These are phyloP conservation scores for Hippocampus comes DNA, from an alignment of 2,113 vertebrate species.

Conservation along the genomic window DNA sequence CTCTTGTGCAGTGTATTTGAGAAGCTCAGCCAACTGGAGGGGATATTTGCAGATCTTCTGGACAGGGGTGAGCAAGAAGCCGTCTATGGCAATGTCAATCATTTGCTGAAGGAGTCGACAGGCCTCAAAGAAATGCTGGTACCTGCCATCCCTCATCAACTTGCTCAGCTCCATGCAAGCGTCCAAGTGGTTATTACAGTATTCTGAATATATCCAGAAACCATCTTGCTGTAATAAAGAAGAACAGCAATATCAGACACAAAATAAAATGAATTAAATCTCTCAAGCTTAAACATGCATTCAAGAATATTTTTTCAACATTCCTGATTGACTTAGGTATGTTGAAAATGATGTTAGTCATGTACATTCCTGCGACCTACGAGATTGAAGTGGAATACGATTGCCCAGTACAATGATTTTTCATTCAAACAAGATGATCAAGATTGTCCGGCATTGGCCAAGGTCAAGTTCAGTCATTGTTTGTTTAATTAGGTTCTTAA, in stretches of 20 bases:
- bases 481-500: not conserved
- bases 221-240: slow-evolving; percentile 86
- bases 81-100: slow-evolving; percentile 99
- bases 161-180: slow-evolving; percentile 98
- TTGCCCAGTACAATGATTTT: not conserved
- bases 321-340: too few relatives aligned
- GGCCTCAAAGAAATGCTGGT: slow-evolving; percentile 98
- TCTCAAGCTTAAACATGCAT: slow-evolving; percentile 7
- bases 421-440: not conserved
- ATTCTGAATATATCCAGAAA: slow-evolving; percentile 99
- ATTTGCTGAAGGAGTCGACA: slow-evolving; percentile 97
- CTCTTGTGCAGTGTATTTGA: slow-evolving; percentile 97
- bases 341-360: too few relatives aligned
- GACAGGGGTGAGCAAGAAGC: slow-evolving; percentile 95
- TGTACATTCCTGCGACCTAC: too few relatives aligned
- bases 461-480: not conserved
- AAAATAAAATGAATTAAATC: not conserved
- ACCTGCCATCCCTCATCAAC: slow-evolving; percentile 94
- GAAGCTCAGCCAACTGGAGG: slow-evolving; percentile 92
- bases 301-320: not conserved
- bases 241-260: slow-evolving; percentile 15
- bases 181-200: slow-evolving; percentile 98
- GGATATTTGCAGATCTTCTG: slow-evolving; percentile 99
- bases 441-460: too few relatives aligned
- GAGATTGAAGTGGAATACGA: too few relatives aligned